Evolutionary conservation across 2,888 invertebrate genomes (phyloP).

Genomic region (Frankliniella fusca): DNA sequence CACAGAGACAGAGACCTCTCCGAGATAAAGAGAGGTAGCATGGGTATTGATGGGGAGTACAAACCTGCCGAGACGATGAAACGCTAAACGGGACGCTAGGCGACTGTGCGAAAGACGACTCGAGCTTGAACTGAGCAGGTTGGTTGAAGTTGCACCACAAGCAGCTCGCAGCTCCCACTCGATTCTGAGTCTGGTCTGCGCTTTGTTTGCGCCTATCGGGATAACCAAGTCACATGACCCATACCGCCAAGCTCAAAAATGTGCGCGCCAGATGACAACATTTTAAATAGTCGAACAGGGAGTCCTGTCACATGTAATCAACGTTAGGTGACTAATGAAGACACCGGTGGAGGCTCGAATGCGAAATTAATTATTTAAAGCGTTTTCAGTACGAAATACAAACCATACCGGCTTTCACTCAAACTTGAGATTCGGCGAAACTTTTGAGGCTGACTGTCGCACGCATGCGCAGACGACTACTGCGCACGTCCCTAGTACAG

Average conservation of each 20-base stretch:
- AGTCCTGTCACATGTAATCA: no score
- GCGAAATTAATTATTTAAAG: no score
- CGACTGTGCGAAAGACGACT: neutral
- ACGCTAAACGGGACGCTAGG: neutral
- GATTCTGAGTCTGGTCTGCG: neutral
- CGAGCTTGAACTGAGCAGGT: neutral
- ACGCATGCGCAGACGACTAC: constrained; percentile 15
- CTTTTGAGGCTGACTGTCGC: neutral
- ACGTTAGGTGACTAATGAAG: no score
- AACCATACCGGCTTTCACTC: neutral
- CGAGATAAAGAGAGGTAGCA: no score
- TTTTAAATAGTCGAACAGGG: no score
- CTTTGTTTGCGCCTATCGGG: neutral
- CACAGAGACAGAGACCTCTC: no score
- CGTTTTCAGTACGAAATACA: no score
- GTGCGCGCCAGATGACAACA: neutral
- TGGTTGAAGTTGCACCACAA: neutral
- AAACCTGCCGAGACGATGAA: neutral
- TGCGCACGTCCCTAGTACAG: constrained; percentile 18
- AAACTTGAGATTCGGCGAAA: neutral
- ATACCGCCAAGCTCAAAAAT: neutral
- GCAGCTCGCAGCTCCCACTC: constrained; percentile 5
- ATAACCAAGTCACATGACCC: constrained; percentile 8
- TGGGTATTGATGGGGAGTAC: no score
- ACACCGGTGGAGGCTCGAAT: no score